Evolutionary conservation across 2,888 invertebrate species (phyloP), one percentile per base, ranked within the genome.

Genomic region (Amorpha juglandis): DNA sequence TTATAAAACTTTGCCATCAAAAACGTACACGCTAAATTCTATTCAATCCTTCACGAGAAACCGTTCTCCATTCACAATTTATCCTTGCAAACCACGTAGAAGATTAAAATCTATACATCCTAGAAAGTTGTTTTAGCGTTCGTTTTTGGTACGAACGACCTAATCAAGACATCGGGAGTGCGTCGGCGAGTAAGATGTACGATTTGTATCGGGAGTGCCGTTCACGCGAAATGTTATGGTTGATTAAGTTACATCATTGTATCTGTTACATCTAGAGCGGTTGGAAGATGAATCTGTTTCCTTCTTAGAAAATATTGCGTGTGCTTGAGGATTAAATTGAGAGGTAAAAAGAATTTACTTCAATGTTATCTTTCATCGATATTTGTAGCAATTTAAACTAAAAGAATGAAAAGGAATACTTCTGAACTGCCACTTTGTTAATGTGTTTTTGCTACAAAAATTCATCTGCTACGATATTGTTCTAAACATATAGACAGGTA

Each of bases 101-200:
- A 67, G 74, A 74, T 74, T 72, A 70, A 66, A 73, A 75, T 75
- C 73, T 73, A 70, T 69, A 70, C 67, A 71, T 67, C 62, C 63
- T 65, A 70, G 67, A 73, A 69, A 69, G 70, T 69, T 69, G 68
- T 68, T 65, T 51, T 65, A 21, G 55, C 65, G 42, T 50, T 16
- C 38, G 53, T 63, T 63, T 51, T 70, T 67, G 63, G 67, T 68
- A 73, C 73, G 69, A 72, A 72, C 72, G 73, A 65, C 62, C 69
- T 78, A 79, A 81, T 83, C 82, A 69, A 63, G 70, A 66, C 71
- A 71, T 83, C 82, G 70, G 76, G 73, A 77, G 74, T 76, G 78
- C 80, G 82, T 76, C 77, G 79, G 82, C 77, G 68, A 67, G 74
- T 66, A 69, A 65, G 70, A 72, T 58, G 48, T 58, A 65, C 71